phyloP scores from a whole-genome alignment of 2,113 vertebrate species.

The Colaptes auratus region DNA sequence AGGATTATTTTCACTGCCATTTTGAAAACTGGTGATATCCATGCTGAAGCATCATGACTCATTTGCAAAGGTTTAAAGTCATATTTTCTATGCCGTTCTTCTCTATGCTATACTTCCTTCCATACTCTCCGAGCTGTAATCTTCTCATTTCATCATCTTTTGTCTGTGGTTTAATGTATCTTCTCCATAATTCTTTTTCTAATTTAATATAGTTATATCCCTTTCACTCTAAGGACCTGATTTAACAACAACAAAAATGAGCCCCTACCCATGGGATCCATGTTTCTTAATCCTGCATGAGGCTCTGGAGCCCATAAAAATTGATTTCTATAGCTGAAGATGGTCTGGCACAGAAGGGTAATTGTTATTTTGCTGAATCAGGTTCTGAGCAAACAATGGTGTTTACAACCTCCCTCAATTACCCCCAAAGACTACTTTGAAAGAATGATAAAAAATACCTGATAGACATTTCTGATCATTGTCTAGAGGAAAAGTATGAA shows the following conservation, averaged over 20 bases:
- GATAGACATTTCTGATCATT: background rate
- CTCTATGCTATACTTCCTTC: conserved; percentile 27
- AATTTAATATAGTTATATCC: conserved; percentile 33
- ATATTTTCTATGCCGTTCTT: conserved; percentile 54
- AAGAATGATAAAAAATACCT: background rate
- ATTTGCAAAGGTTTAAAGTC: conserved; percentile 73
- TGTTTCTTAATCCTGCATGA: background rate
- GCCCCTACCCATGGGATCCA: background rate
- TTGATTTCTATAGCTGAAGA: conserved; percentile 9
- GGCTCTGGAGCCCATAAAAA: conserved; percentile 32
- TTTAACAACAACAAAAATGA: conserved; percentile 44
- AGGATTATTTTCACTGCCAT: conserved; percentile 50
- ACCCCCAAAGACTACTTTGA: background rate
- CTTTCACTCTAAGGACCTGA: conserved; percentile 37
- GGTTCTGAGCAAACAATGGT: background rate
- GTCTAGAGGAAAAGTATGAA: background rate
- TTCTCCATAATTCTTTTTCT: conserved; percentile 42
- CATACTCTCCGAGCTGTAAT: conserved; percentile 30
- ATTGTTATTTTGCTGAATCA: conserved; percentile 42
- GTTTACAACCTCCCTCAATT: background rate
- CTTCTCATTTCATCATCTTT: conserved; percentile 60
- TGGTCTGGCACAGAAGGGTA: conserved; percentile 28
- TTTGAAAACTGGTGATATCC: conserved; percentile 70
- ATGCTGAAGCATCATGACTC: conserved; percentile 47
- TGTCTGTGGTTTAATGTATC: conserved; percentile 50